Evolutionary conservation across 2,888 invertebrate species (phyloP).

Genomic region (Podotricha telesiphe): DNA sequence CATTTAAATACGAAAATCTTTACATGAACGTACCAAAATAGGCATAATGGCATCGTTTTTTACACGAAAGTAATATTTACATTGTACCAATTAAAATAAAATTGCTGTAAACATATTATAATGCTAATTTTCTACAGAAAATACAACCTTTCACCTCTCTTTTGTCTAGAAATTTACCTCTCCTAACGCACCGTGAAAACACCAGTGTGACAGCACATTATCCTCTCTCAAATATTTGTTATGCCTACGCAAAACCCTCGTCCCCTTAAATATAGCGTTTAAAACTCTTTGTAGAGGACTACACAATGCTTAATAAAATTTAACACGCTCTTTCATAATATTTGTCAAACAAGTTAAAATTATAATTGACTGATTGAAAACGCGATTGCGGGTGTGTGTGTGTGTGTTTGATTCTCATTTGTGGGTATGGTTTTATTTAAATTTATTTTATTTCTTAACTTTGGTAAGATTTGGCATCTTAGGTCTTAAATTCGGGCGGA

Average conservation of each 20-base stretch:
- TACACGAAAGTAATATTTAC: background rate
- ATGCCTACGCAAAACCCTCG: slow-evolving; percentile 23
- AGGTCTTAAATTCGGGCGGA: too few relatives aligned
- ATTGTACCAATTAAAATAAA: slow-evolving; percentile 2
- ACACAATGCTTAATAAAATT: slow-evolving; percentile 20
- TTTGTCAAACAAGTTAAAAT: background rate
- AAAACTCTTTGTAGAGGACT: slow-evolving; percentile 29
- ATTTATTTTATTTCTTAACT: too few relatives aligned
- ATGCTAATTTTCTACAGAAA: slow-evolving; percentile 26
- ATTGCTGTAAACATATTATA: slow-evolving; percentile 8
- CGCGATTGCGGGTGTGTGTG: too few relatives aligned
- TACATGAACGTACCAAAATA: background rate
- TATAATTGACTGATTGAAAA: background rate
- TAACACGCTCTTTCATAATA: slow-evolving; percentile 6
- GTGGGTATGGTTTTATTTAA: too few relatives aligned
- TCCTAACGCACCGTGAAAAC: slow-evolving; percentile 26
- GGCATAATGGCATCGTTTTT: background rate
- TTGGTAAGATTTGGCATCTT: too few relatives aligned
- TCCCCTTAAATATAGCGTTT: slow-evolving; percentile 18
- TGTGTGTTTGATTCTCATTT: too few relatives aligned
- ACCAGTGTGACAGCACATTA: slow-evolving; percentile 37
- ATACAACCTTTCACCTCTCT: slow-evolving; percentile 24
- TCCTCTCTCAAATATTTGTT: slow-evolving; percentile 37
- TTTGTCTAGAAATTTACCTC: slow-evolving; percentile 30
- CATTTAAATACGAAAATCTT: too few relatives aligned